These are phyloP conservation scores for Pantelozetes paolii DNA, from an alignment of 2,888 invertebrate species.

Conservation along the genomic window DNA sequence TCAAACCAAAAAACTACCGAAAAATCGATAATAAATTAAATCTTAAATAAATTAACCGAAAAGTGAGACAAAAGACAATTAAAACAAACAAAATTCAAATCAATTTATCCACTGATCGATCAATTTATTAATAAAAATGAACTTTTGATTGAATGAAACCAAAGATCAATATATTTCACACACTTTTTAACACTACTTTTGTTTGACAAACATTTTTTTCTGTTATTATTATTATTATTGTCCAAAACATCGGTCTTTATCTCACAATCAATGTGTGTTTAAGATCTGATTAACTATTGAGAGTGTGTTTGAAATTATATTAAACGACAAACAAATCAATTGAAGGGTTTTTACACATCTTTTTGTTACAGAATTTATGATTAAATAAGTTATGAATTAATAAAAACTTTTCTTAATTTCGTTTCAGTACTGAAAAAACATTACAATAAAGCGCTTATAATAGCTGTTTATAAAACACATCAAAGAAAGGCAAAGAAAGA, in stretches of 20 bases:
- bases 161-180: constrained; percentile 8
- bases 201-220: constrained; percentile 25
- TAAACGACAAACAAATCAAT: neutral
- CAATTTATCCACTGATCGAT: constrained; percentile 33
- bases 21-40: neutral
- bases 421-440: constrained; percentile 23
- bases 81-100: neutral
- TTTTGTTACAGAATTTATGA: neutral
- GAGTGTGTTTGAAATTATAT: neutral
- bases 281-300: no score
- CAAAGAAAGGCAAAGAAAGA: constrained; percentile 5
- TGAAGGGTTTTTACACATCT: neutral
- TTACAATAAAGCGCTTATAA: constrained; percentile 11
- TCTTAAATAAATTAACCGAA: neutral
- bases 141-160: constrained; percentile 4
- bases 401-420: neutral
- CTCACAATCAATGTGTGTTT: neutral
- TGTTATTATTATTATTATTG: constrained; percentile 19
- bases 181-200: constrained; percentile 9
- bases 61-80: no score
- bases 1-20: neutral
- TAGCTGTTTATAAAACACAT: constrained; percentile 23
- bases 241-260: constrained; percentile 19
- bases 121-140: constrained; percentile 32
- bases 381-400: neutral